Base-by-base conservation (phyloP, 2,888 invertebrate species). In the Miltochrista miniata region DNA sequence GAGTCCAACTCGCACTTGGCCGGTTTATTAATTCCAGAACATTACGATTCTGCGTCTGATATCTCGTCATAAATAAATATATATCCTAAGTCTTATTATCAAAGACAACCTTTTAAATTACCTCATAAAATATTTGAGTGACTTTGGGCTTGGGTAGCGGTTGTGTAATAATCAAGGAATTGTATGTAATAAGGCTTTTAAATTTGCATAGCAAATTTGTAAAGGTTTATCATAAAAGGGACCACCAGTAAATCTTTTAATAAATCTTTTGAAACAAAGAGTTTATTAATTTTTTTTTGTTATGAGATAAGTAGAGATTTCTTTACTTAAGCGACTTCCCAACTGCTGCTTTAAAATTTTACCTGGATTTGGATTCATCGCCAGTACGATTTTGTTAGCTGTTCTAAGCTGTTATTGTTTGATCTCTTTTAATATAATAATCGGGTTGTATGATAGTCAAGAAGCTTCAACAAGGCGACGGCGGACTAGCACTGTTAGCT, bases 121-220 rank as follows among this genome's bases (percentile, higher is more conserved):
- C 79, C 69, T 77, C 77, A 79, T 86, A 81, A 85, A 87, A 84
- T 85, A 86, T 85, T 81, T 83, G 80, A 69, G 71, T 63, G 80
- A 73, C 79, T 80, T 82, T 75, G 75, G 76, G 78, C 75, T 76
- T 68, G 71, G 73, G 69, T 75, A 75, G 82, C 79, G 80, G 76
- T 74, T 80, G 77, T 72, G 80, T 85, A 86, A 87, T 86, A 86
- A 87, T 87, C 85, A 86, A 84, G 81, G 81, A 79, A 84, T 80
- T 82, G 83, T 86, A 24, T 24, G 18, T 24, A 85, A 85, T 87
- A 86, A 84, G 81, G 79, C 72, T 80, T 83, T 80, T 73, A 75
- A 79, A 84, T 87, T 87, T 85, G 81, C 85, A 86, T 86, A 84
- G 82, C 81, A 83, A 86, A 85, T 85, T 84, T 75, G 72, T 70